Conservation (phyloP, 2,797 vertebrate species). For the Ambastaia sidthimunki region DNA sequence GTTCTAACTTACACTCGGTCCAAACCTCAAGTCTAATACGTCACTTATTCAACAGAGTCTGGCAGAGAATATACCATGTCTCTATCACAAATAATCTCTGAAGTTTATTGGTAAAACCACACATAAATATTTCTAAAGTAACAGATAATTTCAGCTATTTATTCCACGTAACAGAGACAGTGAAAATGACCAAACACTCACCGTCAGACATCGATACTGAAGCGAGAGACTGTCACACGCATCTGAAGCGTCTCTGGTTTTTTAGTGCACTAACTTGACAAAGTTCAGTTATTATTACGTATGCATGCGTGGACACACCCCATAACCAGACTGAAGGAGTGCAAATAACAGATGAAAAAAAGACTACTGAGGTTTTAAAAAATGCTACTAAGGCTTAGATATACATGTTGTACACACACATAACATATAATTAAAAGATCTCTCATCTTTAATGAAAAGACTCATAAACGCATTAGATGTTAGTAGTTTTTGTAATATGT, state of each 20-base stretch:
- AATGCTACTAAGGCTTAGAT: conserved; percentile 3
- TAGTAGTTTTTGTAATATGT: too few species aligned
- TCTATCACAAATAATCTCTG: too few species aligned
- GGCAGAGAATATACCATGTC: too few species aligned
- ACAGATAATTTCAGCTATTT: neutral
- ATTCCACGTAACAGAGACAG: neutral
- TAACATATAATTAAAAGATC: neutral
- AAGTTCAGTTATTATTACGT: conserved; percentile 59
- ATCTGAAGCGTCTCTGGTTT: conserved; percentile 24
- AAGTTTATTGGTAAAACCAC: too few species aligned
- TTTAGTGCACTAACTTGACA: conserved; percentile 54
- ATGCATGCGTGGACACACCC: conserved; percentile 44
- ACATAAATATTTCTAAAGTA: neutral
- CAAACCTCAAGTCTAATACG: too few species aligned
- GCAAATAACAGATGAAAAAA: conserved; percentile 29
- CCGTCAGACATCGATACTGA: conserved; percentile 18
- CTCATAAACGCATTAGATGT: neutral
- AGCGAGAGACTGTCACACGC: conserved; percentile 22
- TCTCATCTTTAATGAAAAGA: neutral
- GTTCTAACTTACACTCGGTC: too few species aligned
- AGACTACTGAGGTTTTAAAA: neutral
- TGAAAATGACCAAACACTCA: conserved; percentile 16
- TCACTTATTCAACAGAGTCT: too few species aligned
- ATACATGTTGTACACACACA: neutral
- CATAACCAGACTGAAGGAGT: conserved; percentile 14